Base-by-base conservation (phyloP, 2,113 vertebrate genomes). In the Ciconia maguari region DNA sequence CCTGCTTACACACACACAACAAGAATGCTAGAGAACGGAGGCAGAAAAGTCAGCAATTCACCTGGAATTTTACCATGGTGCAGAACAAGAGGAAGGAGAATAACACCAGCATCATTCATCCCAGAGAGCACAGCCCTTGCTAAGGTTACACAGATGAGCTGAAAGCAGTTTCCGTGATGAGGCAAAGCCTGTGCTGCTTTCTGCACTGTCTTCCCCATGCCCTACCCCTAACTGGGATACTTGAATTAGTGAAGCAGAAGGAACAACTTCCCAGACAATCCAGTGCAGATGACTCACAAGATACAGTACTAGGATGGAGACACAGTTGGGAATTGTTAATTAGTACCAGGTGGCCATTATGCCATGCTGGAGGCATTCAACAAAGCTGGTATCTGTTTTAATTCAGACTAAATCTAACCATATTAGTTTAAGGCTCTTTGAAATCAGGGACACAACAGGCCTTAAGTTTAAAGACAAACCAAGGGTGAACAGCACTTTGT, bases 391-490 rank as follows among this genome's bases (percentile, higher is more conserved):
- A 95, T 52, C 32, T 91, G 66, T 88, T 84, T 66, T 57, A 93
- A 81, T 71, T 93, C 62, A 51, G 44, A 18, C 15, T 81, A 85
- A 90, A 27, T 46, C 51, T 85, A 77, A 86, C 60, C n/a, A 61
- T 84, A 90, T 92, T 92, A 81, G n/a, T 79, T 95, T 81, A 86
- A 94, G 54, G 36, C 52, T 94, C 48, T 89, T 49, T 49, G 41
- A 93, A 93, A 87, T 62, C 16, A 41, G 52, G 75, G 22, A 51
- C 64, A 60, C 11, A 87, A 95, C 17, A 82, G 69, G 57, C 41
- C 77, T 75, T 30, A 49, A 66, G 20, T 89, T 93, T 87, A 70
- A 95, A 89, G 54, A 58, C 64, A 94, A 96, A 74, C 20, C 26
- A 83, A 72, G 49, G 15, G 24, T 48, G 41, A 89, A 77, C 8